Percentiles rank a stretch among this genome's conserved stretches.
Conservation (phyloP, 2,888 invertebrate species). For the Polydrusus tereticollis region DNA sequence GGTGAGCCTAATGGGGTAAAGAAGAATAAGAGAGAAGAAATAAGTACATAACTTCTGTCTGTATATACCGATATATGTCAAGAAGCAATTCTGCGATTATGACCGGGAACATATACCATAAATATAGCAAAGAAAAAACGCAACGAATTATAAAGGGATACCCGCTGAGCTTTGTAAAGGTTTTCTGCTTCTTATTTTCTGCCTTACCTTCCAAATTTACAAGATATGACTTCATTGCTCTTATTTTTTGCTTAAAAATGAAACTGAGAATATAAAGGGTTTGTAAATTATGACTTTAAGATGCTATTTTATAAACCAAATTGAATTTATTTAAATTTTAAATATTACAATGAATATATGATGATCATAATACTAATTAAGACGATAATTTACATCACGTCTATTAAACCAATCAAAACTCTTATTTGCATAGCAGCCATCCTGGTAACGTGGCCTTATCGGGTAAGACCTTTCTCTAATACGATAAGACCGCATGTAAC, state of each 20-base stretch:
- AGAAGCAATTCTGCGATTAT: slow-evolving; percentile 35
- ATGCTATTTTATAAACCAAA: no score
- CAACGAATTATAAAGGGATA: slow-evolving; percentile 30
- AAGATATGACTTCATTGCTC: slow-evolving; percentile 6
- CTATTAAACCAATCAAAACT: no score
- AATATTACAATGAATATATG: no score
- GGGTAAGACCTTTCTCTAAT: no score
- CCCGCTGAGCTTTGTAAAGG: slow-evolving; percentile 36
- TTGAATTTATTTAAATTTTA: no score
- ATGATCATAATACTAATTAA: no score
- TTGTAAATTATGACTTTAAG: no score
- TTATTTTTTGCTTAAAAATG: neutral
- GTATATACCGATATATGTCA: slow-evolving; percentile 38
- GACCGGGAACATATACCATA: slow-evolving; percentile 36
- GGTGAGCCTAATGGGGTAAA: neutral
- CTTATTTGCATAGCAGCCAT: no score
- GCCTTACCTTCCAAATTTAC: slow-evolving; percentile 29
- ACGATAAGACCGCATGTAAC: no score
- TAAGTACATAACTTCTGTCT: slow-evolving; percentile 15
- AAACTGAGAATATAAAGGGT: no score
- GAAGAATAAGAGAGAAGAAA: neutral
- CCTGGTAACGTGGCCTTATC: no score
- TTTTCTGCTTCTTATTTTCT: slow-evolving; percentile 34
- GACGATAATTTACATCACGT: no score
- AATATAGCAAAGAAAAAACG: slow-evolving; percentile 36